These are phyloP conservation scores for Pollicipes pollicipes DNA, from an alignment of 1,140 invertebrate species.

Conservation along the genomic window DNA sequence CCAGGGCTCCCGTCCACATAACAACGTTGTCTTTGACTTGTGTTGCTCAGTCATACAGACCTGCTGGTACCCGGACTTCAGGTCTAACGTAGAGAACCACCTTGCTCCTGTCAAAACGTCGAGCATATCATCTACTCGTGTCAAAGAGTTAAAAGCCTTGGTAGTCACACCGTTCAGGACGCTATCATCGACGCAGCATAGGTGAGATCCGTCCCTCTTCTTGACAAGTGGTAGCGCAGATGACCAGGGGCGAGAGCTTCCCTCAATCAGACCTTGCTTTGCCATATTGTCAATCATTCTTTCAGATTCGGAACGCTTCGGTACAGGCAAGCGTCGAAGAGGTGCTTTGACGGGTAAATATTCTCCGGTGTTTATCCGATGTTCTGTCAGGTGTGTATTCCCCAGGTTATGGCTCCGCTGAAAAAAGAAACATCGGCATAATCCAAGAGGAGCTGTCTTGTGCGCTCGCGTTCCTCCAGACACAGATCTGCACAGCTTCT, in stretches of 20 bases:
- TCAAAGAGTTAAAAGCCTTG: conserved; percentile 11
- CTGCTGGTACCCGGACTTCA: conserved; percentile 16
- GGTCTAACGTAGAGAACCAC: conserved; percentile 16
- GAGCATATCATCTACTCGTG: conserved; percentile 16
- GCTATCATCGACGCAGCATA: conserved; percentile 9
- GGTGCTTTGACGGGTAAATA: background rate
- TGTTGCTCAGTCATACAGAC: conserved; percentile 7
- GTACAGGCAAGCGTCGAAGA: background rate
- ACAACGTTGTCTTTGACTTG: conserved; percentile 15
- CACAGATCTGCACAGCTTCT: background rate
- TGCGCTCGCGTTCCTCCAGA: background rate
- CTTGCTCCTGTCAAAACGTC: conserved; percentile 8
- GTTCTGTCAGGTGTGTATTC: background rate
- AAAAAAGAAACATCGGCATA: background rate
- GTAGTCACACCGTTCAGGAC: conserved; percentile 10
- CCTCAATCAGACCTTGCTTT: background rate
- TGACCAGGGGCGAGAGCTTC: background rate
- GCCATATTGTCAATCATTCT: background rate
- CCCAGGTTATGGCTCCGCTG: background rate
- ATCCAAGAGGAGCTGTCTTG: background rate
- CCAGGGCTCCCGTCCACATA: background rate
- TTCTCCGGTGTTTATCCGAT: background rate
- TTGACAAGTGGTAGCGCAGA: conserved; percentile 3
- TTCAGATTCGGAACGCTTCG: background rate
- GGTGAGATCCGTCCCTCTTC: conserved; percentile 3